Evolutionary conservation across 2,797 vertebrate genomes (phyloP).

Genomic region (Chloroceryle amazona): DNA sequence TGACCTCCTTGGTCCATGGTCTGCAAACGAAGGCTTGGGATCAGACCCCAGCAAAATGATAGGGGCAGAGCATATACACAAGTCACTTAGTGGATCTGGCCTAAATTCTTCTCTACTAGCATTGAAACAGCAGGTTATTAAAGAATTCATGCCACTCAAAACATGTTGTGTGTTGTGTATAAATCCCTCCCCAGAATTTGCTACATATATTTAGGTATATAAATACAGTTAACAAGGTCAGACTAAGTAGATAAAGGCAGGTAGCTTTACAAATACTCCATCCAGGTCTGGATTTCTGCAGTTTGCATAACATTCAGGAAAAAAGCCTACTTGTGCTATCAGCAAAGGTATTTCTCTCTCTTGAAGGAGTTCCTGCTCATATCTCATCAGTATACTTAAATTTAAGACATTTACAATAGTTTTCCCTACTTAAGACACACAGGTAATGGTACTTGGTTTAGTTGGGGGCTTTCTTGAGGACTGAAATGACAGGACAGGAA

Average conservation of each 20-base stretch:
- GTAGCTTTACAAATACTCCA: not conserved
- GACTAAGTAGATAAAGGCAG: not conserved
- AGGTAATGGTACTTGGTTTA: not conserved
- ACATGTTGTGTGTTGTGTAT: not conserved
- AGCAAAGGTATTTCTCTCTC: not conserved
- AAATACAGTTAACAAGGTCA: not conserved
- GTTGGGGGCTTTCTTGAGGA: not conserved
- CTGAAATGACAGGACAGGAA: not conserved
- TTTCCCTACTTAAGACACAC: not conserved
- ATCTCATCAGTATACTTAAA: not conserved
- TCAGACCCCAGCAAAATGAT: not conserved
- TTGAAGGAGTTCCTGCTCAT: not conserved
- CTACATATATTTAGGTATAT: not conserved
- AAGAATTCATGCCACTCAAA: not conserved
- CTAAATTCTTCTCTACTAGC: not conserved
- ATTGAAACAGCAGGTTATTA: not conserved
- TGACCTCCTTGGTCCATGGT: not conserved
- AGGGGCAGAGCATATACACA: fast-evolving
- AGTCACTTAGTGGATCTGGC: not conserved
- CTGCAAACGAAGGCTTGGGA: not conserved
- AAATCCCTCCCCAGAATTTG: not conserved
- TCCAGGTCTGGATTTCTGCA: not conserved
- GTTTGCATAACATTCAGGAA: not conserved
- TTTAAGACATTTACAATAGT: not conserved
- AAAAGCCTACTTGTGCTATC: not conserved